Conservation (phyloP, 2,113 vertebrate species). For the Microtus pennsylvanicus region DNA sequence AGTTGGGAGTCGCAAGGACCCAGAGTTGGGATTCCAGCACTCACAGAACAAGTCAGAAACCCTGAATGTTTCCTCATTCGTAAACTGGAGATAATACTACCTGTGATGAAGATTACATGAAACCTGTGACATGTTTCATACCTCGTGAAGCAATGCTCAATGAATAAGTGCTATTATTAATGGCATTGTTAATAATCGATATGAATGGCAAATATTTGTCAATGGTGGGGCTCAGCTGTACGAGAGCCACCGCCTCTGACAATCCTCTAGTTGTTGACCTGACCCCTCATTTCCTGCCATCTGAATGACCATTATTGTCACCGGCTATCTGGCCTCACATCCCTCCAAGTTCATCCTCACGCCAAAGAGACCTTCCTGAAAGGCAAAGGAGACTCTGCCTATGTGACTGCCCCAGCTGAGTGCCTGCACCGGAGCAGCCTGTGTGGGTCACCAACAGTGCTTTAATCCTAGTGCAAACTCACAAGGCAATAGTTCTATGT, state of each 20-base stretch:
- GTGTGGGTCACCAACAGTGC: neutral
- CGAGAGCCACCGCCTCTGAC: neutral
- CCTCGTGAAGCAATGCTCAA: fast-evolving
- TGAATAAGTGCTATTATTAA: neutral
- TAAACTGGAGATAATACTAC: neutral
- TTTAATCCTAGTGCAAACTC: no score
- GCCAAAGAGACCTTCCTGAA: neutral
- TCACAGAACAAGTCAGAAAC: neutral
- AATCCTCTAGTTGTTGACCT: neutral
- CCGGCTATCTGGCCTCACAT: neutral
- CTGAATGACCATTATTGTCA: neutral
- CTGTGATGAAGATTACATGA: neutral
- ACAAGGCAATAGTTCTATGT: neutral
- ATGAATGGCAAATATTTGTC: neutral
- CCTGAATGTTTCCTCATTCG: neutral
- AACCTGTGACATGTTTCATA: neutral
- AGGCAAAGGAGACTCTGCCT: neutral
- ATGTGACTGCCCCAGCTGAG: neutral
- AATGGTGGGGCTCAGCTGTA: neutral
- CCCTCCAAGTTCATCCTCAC: neutral
- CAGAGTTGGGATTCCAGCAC: no score
- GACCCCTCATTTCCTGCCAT: neutral
- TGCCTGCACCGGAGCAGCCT: neutral
- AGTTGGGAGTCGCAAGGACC: neutral
- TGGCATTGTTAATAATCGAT: neutral